Evolutionary conservation across 1,140 invertebrate genomes (phyloP).

Genomic region (Micrasema minimum): DNA sequence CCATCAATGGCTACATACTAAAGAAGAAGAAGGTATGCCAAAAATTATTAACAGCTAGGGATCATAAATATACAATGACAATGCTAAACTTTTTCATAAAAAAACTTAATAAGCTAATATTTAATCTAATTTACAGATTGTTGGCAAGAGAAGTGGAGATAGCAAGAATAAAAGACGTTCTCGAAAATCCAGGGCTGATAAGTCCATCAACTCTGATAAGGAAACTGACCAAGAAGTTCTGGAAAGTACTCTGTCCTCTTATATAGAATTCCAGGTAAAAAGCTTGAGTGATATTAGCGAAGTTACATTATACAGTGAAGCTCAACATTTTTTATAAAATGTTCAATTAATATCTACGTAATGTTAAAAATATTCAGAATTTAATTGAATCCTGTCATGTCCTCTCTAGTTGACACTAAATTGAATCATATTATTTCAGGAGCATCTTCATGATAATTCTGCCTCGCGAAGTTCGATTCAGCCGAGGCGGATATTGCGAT

Average conservation of each 20-base stretch:
- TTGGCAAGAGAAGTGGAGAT: slow-evolving; percentile 44
- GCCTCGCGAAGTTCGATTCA: slow-evolving; percentile 42
- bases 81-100: too few relatives aligned
- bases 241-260: slow-evolving; percentile 40
- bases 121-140: too few relatives aligned
- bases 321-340: too few relatives aligned
- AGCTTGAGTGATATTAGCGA: slow-evolving; percentile 20
- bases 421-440: slow-evolving; percentile 41
- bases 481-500: slow-evolving; percentile 35
- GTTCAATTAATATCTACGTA: too few relatives aligned
- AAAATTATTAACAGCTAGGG: too few relatives aligned
- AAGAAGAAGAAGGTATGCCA: slow-evolving; percentile 38
- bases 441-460: slow-evolving; percentile 44
- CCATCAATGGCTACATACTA: slow-evolving; percentile 47
- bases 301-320: neutral
- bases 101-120: too few relatives aligned
- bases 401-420: slow-evolving; percentile 9
- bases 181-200: slow-evolving; percentile 33
- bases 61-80: too few relatives aligned
- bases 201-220: neutral
- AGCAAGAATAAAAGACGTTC: slow-evolving; percentile 41
- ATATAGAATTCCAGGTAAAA: slow-evolving; percentile 47
- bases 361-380: too few relatives aligned
- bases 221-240: slow-evolving; percentile 10
- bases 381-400: slow-evolving; percentile 6